Base-by-base conservation (phyloP, 2,888 invertebrate genomes). In the Gymnoscelis rufifasciata region DNA sequence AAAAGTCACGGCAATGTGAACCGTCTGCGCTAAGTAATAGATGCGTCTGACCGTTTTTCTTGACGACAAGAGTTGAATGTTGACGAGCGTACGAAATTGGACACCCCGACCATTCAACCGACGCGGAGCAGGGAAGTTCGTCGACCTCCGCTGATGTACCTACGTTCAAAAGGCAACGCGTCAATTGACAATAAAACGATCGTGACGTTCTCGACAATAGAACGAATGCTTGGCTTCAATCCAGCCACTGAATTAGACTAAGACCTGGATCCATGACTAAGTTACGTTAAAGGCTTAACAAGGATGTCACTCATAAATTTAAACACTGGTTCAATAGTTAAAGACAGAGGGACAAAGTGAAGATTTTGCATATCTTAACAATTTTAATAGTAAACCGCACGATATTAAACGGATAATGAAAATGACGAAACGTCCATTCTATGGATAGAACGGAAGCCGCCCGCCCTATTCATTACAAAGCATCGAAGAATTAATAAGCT, bases 181-280 rank as follows among this genome's bases (percentile, higher is more conserved):
- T 43, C 44, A 52, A 57, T 52, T 69, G 70, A 77, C 74, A 73
- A 67, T 71, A 78, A 80, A 76, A 78, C 73, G 67, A 75, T 68
- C 67, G 72, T 64, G 68, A 68, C 70, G 64, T 62, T 60, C 64
- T 66, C 78, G 66, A 84, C 83, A 83, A 86, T 83, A 83, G 83
- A 79, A 79, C 79, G 74, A 82, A 78, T 74, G 75, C 68, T 83
- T 86, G 86, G 86, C 83, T 70, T 55, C 61, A 60, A 74, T 84
- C 86, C 86, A 86, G 83, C 59, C 77, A 67, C 78, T 68, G 74
- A 84, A 72, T 82, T 83, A 83, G 83, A 78, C 66, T 71, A 71
- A 59, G 62, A 73, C 69, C 74, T 33, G 14, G 14, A 33, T 14
- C 14, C 5, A 33, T 15, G 13, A 7, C 30, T 70, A 71, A 73